Percentiles rank a stretch among this genome's conserved stretches.
These are phyloP conservation scores for Felis chaus DNA, from an alignment of 2,113 vertebrate genomes.

Conservation along the genomic window DNA sequence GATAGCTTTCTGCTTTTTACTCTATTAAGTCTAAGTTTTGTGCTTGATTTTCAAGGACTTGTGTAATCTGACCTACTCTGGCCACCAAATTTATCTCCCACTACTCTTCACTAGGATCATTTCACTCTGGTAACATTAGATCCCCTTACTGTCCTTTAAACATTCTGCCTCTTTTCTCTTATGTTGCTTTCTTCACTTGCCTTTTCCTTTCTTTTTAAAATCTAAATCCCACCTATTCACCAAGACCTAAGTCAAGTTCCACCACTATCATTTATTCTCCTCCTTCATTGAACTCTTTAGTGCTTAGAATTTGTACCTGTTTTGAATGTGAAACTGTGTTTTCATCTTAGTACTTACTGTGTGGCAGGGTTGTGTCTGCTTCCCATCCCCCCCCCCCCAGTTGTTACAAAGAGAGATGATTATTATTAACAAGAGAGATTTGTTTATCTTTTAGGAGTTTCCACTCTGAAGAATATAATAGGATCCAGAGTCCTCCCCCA, in stretches of 20 bases:
- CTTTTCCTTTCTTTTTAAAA: neutral
- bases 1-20: neutral
- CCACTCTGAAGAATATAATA: neutral
- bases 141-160: neutral
- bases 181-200: neutral
- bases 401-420: neutral
- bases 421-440: neutral
- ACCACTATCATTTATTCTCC: neutral
- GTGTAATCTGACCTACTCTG: neutral
- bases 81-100: neutral
- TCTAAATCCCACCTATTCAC: neutral
- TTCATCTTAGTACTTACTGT: neutral
- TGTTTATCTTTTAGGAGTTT: conserved; percentile 38
- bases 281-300: neutral
- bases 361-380: neutral
- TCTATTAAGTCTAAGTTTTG: conserved; percentile 3
- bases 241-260: neutral
- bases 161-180: neutral
- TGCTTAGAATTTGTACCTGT: neutral
- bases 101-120: neutral
- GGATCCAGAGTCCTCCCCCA: neutral
- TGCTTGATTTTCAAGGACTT: neutral
- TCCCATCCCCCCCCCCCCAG: too few relatives aligned
- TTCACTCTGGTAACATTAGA: neutral
- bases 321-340: neutral